Base-by-base conservation (phyloP, 2,113 vertebrate species). In the Galbula dea region DNA sequence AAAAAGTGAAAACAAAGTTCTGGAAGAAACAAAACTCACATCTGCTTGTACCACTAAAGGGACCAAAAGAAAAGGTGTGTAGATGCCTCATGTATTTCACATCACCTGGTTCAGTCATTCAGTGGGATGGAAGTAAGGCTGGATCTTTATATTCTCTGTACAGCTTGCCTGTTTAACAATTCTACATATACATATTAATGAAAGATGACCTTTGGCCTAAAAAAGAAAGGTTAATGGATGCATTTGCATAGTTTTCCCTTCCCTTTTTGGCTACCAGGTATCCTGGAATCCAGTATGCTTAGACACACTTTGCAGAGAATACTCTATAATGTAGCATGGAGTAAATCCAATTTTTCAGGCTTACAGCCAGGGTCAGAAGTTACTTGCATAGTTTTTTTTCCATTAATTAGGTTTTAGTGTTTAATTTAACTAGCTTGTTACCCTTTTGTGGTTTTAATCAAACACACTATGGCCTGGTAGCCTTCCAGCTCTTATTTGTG, bases 171-270 rank as follows among this genome's bases (percentile, higher is more conserved):
- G 41, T 86, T 96, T 91, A 96, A 89, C 90, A 85, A 94, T 94
- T 96, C 83, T 79, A 85, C 37, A 69, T 82, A 95, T 94, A 96
- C 97, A 97, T 97, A 97, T 96, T 97, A 96, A 98, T 96, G 82
- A 96, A 96, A 78, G 77, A n/a, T 91, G 88, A 92, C 85, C 96
- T 97, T 91, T 96, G 94, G 67, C 88, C 93, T 95, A 92, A 93
- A 97, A 94, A 61, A 75, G 95, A 97, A 97, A 97, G 96, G 97
- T 97, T 98, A 97, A 98, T 97, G 85, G 78, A 92, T 95, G 94
- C 65, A 94, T 95, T 94, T 90, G 59, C 93, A 34, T 51, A 71
- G 66, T 14, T 94, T 74, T 93, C 83, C 91, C 90, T 83, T 77
- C 77, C 78, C 69, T 92, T 96, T 92, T 88, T 91, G 77, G 96